A percentile compares a stretch with the other conserved stretches of the same genome.
These are phyloP conservation scores for Himalopsyche phryganea DNA, from an alignment of 1,140 invertebrate genomes.

Conservation along the genomic window DNA sequence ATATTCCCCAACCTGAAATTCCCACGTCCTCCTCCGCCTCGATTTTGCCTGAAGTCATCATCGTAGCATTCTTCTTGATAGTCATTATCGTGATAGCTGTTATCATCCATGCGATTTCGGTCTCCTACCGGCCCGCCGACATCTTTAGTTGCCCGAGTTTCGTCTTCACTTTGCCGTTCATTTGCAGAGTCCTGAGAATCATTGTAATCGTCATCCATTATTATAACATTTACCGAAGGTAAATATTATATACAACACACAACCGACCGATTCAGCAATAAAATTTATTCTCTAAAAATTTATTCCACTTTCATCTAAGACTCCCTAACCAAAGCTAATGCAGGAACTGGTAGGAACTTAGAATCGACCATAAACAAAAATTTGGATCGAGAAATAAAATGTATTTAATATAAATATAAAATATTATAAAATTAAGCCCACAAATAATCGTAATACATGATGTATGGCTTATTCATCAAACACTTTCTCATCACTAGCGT, in stretches of 20 bases:
- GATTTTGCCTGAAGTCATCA: conserved; percentile 26
- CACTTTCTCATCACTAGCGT: no score
- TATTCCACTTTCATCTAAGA: no score
- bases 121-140: conserved; percentile 3
- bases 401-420: no score
- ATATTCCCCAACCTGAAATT: conserved; percentile 19
- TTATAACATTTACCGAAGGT: background rate
- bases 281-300: background rate
- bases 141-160: conserved; percentile 12
- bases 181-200: conserved; percentile 9
- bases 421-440: no score
- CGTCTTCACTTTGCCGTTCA: conserved; percentile 1
- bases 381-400: no score
- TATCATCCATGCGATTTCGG: conserved; percentile 3
- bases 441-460: no score
- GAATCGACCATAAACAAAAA: no score
- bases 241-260: no score
- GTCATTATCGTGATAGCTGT: conserved; percentile 11
- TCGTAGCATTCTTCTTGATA: conserved; percentile 25
- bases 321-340: no score
- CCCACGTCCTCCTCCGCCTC: conserved; percentile 10
- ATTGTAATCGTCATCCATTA: conserved; percentile 25
- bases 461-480: no score
- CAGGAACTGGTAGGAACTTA: no score
- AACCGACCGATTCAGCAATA: background rate